Evolutionary conservation across 2,888 invertebrate genomes (phyloP).

Genomic region (Torymus aiolomorphi): DNA sequence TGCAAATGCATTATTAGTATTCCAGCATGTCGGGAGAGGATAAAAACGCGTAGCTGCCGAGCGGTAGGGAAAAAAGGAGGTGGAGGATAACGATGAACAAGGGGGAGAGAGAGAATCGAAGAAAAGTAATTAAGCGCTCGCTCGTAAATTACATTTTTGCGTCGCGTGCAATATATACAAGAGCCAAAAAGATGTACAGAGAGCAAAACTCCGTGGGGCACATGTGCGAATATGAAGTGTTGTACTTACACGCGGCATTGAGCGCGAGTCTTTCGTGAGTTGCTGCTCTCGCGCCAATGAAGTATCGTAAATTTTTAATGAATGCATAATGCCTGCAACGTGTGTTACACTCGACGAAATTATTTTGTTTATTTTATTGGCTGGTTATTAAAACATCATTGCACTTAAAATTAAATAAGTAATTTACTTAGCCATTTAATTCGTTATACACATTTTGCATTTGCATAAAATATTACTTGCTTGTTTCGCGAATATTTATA

Average conservation of each 20-base stretch:
- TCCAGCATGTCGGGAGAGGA: neutral
- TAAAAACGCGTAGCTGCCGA: neutral
- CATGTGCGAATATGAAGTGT: conserved; percentile 20
- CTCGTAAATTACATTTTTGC: conserved; percentile 59
- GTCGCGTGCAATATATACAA: conserved; percentile 25
- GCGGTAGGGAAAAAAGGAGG: neutral
- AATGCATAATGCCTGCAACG: no score
- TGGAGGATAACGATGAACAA: neutral
- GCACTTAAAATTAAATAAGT: no score
- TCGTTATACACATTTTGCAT: no score
- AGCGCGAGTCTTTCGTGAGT: no score
- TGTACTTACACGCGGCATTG: neutral
- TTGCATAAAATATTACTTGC: no score
- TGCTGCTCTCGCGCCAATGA: no score
- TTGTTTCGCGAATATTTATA: no score
- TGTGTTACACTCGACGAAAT: no score
- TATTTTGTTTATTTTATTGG: no score
- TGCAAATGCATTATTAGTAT: conserved; percentile 13
- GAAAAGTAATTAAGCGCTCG: conserved; percentile 60
- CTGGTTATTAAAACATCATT: no score
- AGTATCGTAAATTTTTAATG: no score
- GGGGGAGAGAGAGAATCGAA: conserved; percentile 20
- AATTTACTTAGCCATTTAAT: no score
- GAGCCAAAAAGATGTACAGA: conserved; percentile 34
- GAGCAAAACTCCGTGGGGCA: neutral